Conservation (phyloP, 2,113 vertebrate species). For the Lampris incognitus region DNA sequence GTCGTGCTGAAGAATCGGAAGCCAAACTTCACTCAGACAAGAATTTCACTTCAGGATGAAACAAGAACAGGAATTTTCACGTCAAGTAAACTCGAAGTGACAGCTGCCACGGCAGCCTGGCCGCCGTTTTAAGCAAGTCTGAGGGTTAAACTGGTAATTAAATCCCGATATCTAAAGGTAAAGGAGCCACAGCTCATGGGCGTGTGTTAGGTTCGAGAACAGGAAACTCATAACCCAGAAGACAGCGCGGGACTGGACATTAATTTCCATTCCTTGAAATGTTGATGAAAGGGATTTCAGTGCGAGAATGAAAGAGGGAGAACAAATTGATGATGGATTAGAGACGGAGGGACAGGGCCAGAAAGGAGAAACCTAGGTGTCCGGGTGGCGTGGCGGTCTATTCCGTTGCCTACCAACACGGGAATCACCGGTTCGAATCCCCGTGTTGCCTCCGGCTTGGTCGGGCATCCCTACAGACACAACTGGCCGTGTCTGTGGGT, state of each 20-base stretch:
- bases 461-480: too few species aligned
- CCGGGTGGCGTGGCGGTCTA: conserved; percentile 6
- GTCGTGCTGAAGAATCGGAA: too few species aligned
- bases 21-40: too few species aligned
- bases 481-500: too few species aligned
- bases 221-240: conserved; percentile 6
- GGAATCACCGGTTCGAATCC: not conserved
- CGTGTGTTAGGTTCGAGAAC: not conserved
- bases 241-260: conserved; percentile 26
- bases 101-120: not conserved
- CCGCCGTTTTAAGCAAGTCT: not conserved
- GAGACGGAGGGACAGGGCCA: conserved; percentile 25
- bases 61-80: too few species aligned
- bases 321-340: conserved; percentile 25
- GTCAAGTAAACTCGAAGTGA: not conserved
- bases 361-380: conserved; percentile 16
- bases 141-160: not conserved
- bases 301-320: conserved; percentile 13
- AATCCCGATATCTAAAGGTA: not conserved
- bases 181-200: not conserved
- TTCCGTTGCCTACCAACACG: conserved; percentile 10
- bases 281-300: conserved; percentile 31
- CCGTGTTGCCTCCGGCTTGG: too few species aligned
- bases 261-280: conserved; percentile 15
- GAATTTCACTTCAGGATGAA: too few species aligned